These are phyloP conservation scores for Linurgus olivaceus DNA, from an alignment of 2,797 vertebrate genomes.

Conservation along the genomic window DNA sequence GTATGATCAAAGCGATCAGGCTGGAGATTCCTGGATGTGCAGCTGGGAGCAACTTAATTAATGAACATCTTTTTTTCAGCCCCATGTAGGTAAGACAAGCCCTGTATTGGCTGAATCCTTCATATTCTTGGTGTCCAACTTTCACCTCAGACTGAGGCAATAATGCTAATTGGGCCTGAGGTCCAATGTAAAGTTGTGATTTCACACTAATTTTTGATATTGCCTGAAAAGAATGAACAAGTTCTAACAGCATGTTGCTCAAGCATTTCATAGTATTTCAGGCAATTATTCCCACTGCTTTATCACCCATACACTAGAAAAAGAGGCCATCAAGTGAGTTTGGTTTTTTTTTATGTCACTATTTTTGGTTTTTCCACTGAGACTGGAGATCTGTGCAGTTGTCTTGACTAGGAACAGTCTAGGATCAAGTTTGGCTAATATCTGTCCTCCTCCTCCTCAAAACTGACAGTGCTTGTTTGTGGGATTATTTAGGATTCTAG, in stretches of 20 bases:
- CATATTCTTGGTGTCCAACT: neutral
- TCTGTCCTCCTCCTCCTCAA: neutral
- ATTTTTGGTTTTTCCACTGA: neutral
- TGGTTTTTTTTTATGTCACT: neutral
- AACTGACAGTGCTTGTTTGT: neutral
- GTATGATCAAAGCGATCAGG: neutral
- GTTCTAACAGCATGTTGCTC: neutral
- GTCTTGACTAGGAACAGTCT: neutral
- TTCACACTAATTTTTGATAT: neutral
- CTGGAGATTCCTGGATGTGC: neutral
- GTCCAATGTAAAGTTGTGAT: neutral
- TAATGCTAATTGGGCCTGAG: neutral
- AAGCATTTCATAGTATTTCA: neutral
- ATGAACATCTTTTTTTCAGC: neutral
- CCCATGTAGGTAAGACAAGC: neutral
- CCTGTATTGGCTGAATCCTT: neutral
- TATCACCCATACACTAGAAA: neutral
- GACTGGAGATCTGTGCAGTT: neutral
- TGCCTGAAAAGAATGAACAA: neutral
- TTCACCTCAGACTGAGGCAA: neutral
- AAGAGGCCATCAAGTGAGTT: neutral
- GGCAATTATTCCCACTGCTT: neutral
- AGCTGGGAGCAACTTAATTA: neutral
- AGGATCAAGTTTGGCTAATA: neutral
- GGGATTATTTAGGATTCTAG: neutral